phyloP scores from a whole-genome alignment of 1,140 invertebrate species.

The Apis cerana region DNA sequence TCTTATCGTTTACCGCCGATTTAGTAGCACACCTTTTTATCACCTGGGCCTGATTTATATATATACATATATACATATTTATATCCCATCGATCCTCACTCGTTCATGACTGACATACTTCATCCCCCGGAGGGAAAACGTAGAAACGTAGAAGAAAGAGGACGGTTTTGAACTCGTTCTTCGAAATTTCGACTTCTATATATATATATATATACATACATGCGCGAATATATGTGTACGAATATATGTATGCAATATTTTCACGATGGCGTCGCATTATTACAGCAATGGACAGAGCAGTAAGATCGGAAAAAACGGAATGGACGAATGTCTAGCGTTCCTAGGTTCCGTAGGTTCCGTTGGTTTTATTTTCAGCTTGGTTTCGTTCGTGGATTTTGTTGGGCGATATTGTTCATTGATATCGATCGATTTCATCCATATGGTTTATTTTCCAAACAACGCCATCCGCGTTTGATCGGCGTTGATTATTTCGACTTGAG shows the following conservation, averaged over 20 bases:
- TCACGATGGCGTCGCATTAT: too few species aligned
- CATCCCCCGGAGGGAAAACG: constrained; percentile 9
- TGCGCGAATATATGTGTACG: not conserved
- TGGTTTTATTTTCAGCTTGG: not conserved
- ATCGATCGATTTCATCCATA: constrained; percentile 8
- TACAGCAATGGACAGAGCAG: not conserved
- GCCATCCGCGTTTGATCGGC: not conserved
- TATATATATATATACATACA: too few species aligned
- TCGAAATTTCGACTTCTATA: too few species aligned
- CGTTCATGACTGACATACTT: constrained; percentile 47
- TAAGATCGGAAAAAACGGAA: not conserved
- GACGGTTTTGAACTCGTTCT: not conserved
- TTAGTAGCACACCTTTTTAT: constrained; percentile 48
- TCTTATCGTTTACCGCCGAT: constrained; percentile 20
- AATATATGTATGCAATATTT: too few species aligned
- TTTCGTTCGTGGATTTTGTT: constrained; percentile 19
- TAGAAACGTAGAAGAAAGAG: not conserved
- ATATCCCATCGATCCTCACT: constrained; percentile 19
- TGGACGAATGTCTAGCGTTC: not conserved
- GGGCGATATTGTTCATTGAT: not conserved
- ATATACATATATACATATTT: too few species aligned
- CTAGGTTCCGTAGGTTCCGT: not conserved
- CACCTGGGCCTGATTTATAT: not conserved
- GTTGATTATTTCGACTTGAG: not conserved
- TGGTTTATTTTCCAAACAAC: not conserved